A percentile compares a stretch with the other conserved stretches of the same genome.
These are phyloP conservation scores for Heterochromis multidens DNA, from an alignment of 2,113 vertebrate genomes.

Conservation along the genomic window DNA sequence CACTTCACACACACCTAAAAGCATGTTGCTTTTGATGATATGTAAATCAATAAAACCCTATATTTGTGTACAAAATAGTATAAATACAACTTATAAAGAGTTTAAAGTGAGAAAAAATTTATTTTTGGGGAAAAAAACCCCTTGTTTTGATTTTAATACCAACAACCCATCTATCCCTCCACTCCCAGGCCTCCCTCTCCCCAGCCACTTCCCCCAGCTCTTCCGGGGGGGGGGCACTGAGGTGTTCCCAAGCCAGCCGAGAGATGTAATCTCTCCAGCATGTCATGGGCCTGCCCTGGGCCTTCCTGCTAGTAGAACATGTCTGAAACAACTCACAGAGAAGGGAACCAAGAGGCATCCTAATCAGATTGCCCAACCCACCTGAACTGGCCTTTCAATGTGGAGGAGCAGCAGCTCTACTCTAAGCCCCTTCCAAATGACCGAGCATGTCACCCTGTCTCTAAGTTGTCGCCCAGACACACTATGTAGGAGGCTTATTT, in stretches of 20 bases:
- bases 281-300: neutral
- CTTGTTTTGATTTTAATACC: neutral
- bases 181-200: neutral
- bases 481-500: neutral
- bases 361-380: neutral
- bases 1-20: neutral
- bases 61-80: neutral
- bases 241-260: neutral
- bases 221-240: neutral
- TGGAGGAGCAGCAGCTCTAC: rapidly evolving
- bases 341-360: neutral
- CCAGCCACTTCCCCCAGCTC: rapidly evolving
- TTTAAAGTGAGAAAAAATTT: neutral
- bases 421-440: neutral
- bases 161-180: neutral
- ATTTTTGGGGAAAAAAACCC: neutral
- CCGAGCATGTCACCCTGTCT: neutral
- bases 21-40: neutral
- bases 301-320: neutral
- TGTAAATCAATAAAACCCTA: neutral
- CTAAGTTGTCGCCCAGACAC: neutral
- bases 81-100: neutral
- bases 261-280: neutral
- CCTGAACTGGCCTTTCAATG: neutral
- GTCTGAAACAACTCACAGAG: neutral